Conservation (phyloP, 2,797 vertebrate genomes). For the Premnoplex brunnescens region DNA sequence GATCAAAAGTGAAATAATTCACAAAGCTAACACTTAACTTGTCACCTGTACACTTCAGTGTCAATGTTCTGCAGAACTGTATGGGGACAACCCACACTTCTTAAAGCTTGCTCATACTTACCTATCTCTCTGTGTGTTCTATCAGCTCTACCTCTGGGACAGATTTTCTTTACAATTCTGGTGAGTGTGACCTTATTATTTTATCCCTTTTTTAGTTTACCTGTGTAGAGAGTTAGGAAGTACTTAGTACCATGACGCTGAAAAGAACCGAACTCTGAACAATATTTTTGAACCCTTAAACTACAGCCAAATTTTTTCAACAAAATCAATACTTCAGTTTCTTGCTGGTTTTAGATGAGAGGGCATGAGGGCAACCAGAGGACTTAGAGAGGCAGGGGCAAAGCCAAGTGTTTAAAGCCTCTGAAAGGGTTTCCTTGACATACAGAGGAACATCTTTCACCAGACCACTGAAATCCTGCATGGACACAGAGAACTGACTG, state of each 20-base stretch:
- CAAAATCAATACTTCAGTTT: background rate
- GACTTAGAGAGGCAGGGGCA: background rate
- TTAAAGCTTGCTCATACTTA: background rate
- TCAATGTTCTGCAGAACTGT: background rate
- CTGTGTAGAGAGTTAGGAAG: background rate
- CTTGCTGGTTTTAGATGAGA: background rate
- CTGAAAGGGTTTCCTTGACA: background rate
- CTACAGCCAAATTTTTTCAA: background rate
- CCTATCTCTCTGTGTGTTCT: background rate
- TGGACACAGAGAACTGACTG: background rate
- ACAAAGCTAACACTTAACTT: constrained; percentile 21
- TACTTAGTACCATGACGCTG: background rate
- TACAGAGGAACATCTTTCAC: background rate
- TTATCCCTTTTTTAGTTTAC: background rate
- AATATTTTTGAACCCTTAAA: background rate
- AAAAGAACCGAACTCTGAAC: background rate
- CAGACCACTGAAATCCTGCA: background rate
- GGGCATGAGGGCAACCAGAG: background rate
- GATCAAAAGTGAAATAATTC: constrained; percentile 7
- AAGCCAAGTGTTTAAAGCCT: background rate
- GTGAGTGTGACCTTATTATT: background rate
- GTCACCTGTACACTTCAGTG: background rate
- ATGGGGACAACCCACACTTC: background rate
- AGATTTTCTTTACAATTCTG: background rate
- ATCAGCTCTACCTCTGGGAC: background rate